Percentiles rank a stretch among this genome's conserved stretches.
phyloP scores from a whole-genome alignment of 2,888 invertebrate genomes.

The Autographa pulchrina region DNA sequence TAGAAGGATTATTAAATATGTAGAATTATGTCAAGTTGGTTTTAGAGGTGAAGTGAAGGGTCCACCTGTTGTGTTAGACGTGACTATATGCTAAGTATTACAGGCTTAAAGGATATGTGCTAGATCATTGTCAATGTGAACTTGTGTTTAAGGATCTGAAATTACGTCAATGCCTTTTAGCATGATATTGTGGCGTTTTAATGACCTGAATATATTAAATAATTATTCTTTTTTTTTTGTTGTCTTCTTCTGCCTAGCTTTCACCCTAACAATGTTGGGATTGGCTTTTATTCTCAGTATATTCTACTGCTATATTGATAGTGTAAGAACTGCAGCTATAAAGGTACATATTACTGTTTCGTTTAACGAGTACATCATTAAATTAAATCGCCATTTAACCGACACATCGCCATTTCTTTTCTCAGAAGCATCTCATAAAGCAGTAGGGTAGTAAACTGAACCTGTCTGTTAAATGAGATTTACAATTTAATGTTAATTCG shows the following conservation, averaged over 20 bases:
- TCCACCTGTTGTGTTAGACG: constrained; percentile 35
- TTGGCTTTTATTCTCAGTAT: background rate
- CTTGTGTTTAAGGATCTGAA: constrained; percentile 11
- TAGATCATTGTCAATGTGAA: constrained; percentile 10
- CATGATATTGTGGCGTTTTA: constrained; percentile 4
- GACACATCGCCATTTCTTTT: constrained; percentile 4
- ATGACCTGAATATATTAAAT: constrained; percentile 3
- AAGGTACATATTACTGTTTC: background rate
- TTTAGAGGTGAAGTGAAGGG: constrained; percentile 48
- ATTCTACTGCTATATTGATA: background rate
- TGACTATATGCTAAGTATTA: constrained; percentile 45
- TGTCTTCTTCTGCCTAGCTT: background rate
- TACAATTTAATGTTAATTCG: constrained; percentile 30
- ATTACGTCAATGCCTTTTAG: background rate
- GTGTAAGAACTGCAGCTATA: background rate
- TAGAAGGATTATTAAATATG: constrained; percentile 25
- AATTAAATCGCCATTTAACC: constrained; percentile 3
- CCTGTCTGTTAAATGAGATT: constrained; percentile 19
- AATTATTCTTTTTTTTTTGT: background rate
- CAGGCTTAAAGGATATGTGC: constrained; percentile 27
- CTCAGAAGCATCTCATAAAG: background rate
- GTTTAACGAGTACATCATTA: background rate
- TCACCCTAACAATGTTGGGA: background rate
- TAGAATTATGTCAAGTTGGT: constrained; percentile 39
- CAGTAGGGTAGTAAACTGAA: constrained; percentile 7